Evolutionary conservation across 2,797 vertebrate genomes (phyloP).

Genomic region (Sebastes paucispinis): DNA sequence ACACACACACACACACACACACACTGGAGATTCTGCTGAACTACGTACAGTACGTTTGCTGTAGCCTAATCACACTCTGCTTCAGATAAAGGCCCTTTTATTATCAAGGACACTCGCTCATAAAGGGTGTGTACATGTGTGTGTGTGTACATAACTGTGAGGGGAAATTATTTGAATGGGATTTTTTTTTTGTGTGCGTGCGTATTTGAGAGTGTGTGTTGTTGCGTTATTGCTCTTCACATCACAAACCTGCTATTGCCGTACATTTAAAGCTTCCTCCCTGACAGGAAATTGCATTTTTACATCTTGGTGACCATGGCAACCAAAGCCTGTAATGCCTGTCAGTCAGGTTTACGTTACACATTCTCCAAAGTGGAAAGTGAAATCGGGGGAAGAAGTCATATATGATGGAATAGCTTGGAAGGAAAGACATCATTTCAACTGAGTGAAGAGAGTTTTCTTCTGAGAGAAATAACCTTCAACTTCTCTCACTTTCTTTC

Average conservation of each 20-base stretch:
- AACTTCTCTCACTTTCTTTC: background rate
- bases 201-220: background rate
- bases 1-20: background rate
- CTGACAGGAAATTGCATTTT: slow-evolving; percentile 42
- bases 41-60: slow-evolving; percentile 11
- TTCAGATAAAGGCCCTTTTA: slow-evolving; percentile 51
- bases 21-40: slow-evolving; percentile 31
- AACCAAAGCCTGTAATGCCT: slow-evolving; percentile 31
- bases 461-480: background rate
- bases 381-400: background rate
- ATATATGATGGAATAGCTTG: background rate
- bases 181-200: background rate
- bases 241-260: slow-evolving; percentile 8
- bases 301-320: slow-evolving; percentile 33
- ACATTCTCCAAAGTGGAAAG: background rate
- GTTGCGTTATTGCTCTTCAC: slow-evolving; percentile 15
- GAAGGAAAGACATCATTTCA: background rate
- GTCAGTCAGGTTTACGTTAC: slow-evolving; percentile 31
- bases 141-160: background rate
- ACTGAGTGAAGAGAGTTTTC: background rate
- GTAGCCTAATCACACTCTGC: slow-evolving; percentile 22
- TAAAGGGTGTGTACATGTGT: background rate
- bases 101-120: slow-evolving; percentile 50
- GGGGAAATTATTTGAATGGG: background rate
- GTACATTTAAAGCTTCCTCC: slow-evolving; percentile 20